A percentile compares a stretch with the other conserved stretches of the same genome.
phyloP scores from a whole-genome alignment of 1,140 invertebrate species.

The Drosophila parabipectinata region DNA sequence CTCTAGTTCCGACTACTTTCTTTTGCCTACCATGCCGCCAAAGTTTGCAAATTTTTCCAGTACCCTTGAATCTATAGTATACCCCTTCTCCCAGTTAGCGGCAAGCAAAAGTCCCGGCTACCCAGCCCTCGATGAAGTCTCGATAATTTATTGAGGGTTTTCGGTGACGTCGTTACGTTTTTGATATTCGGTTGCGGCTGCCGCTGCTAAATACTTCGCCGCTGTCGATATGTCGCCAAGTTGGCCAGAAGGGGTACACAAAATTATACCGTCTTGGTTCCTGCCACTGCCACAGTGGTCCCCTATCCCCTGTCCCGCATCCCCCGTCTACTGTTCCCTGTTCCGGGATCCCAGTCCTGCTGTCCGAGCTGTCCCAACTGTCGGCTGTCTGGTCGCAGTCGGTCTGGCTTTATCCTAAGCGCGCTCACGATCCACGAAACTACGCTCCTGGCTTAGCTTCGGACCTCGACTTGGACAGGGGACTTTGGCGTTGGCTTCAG shows the following conservation, averaged over 20 bases:
- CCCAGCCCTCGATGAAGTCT: slow-evolving; percentile 43
- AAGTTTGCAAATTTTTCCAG: slow-evolving; percentile 57
- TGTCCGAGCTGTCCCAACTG: slow-evolving; percentile 57
- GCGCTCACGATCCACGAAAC: slow-evolving; percentile 68
- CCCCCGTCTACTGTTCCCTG: not conserved
- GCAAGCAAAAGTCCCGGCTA: not conserved
- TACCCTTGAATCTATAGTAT: slow-evolving; percentile 3
- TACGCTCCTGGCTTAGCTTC: slow-evolving; percentile 23
- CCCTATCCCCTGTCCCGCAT: not conserved
- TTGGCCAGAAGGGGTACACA: slow-evolving; percentile 57
- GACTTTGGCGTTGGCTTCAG: not conserved
- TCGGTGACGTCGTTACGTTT: slow-evolving; percentile 77
- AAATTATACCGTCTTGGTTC: slow-evolving; percentile 74
- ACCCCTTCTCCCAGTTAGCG: not conserved
- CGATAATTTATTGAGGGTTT: slow-evolving; percentile 81
- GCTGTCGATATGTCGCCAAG: slow-evolving; percentile 30
- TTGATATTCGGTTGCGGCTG: slow-evolving; percentile 79
- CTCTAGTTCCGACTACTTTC: slow-evolving; percentile 71
- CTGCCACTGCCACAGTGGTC: slow-evolving; percentile 4
- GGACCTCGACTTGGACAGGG: slow-evolving; percentile 3
- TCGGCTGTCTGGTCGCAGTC: slow-evolving; percentile 35
- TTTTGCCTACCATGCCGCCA: slow-evolving; percentile 47
- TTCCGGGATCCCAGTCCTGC: slow-evolving; percentile 14
- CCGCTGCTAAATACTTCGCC: slow-evolving; percentile 78
- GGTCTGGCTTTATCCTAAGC: slow-evolving; percentile 74